Conservation (phyloP, 1,140 invertebrate genomes). For the Mactra quadrangularis region DNA sequence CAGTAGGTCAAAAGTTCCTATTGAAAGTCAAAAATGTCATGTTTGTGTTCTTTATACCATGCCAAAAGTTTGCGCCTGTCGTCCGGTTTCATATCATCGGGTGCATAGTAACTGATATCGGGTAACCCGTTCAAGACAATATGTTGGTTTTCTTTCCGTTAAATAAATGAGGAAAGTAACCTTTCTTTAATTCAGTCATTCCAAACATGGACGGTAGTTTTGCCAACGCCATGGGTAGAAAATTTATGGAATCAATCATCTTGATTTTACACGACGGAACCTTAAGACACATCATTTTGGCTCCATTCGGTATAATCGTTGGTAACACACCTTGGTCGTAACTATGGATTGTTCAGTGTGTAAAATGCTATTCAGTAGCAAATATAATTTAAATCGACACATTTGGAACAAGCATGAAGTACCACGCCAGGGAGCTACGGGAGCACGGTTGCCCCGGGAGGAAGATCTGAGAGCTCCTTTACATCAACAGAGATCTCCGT, state of each 20-base stretch:
- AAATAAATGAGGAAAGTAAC: constrained; percentile 63
- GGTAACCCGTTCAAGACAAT: constrained; percentile 2
- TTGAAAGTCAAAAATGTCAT: constrained; percentile 36
- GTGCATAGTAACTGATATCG: neutral
- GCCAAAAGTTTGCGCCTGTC: constrained; percentile 24
- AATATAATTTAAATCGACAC: too few species aligned
- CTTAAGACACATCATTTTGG: constrained; percentile 2
- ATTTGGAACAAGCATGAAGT: too few species aligned
- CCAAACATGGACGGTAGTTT: constrained; percentile 37
- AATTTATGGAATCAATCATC: too few species aligned
- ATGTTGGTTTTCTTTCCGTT: neutral
- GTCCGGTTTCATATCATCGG: constrained; percentile 26
- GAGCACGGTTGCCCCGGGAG: too few species aligned
- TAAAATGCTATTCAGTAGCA: too few species aligned
- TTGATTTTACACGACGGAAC: constrained; percentile 9
- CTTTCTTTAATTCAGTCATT: constrained; percentile 35
- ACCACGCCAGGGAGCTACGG: too few species aligned
- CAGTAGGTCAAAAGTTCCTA: constrained; percentile 1
- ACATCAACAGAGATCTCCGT: too few species aligned
- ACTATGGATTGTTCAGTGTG: too few species aligned
- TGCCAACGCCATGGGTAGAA: constrained; percentile 42
- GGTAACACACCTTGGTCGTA: neutral
- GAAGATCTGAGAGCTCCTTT: too few species aligned
- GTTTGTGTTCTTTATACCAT: constrained; percentile 40
- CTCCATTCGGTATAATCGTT: neutral